Evolutionary conservation across 2,113 vertebrate genomes (phyloP).

Genomic region (Charina bottae): DNA sequence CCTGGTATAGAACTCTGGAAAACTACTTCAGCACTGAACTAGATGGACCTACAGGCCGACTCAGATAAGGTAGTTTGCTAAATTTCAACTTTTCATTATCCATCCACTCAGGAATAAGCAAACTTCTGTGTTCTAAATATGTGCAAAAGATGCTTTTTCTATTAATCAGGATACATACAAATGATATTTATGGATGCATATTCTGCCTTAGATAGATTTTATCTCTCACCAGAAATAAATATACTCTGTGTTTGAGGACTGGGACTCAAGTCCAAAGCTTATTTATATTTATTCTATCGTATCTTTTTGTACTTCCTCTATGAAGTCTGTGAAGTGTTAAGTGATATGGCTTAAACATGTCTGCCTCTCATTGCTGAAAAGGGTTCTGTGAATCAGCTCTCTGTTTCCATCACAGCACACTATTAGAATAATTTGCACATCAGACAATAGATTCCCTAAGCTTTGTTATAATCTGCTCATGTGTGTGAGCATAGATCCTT

Average conservation of each 20-base stretch:
- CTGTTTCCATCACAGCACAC: background rate
- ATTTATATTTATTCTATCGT: background rate
- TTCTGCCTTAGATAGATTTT: background rate
- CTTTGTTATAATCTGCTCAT: slow-evolving; percentile 25
- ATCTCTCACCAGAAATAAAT: background rate
- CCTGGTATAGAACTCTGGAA: background rate
- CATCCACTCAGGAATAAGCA: background rate
- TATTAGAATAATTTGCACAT: background rate
- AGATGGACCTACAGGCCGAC: background rate
- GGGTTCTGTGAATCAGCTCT: slow-evolving; percentile 13
- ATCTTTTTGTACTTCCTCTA: background rate
- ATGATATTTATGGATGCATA: background rate
- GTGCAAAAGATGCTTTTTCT: background rate
- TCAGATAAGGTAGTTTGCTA: background rate
- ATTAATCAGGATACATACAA: background rate
- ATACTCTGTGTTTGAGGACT: background rate
- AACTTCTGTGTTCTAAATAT: background rate
- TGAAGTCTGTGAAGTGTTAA: background rate
- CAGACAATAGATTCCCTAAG: slow-evolving; percentile 6
- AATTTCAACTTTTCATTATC: background rate
- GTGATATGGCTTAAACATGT: background rate
- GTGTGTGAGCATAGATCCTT: background rate
- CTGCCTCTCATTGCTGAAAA: background rate
- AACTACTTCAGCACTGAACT: too few species aligned
- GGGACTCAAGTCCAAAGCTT: too few species aligned